These are phyloP conservation scores for Tachina grossa DNA, from an alignment of 2,888 invertebrate genomes.

Conservation along the genomic window DNA sequence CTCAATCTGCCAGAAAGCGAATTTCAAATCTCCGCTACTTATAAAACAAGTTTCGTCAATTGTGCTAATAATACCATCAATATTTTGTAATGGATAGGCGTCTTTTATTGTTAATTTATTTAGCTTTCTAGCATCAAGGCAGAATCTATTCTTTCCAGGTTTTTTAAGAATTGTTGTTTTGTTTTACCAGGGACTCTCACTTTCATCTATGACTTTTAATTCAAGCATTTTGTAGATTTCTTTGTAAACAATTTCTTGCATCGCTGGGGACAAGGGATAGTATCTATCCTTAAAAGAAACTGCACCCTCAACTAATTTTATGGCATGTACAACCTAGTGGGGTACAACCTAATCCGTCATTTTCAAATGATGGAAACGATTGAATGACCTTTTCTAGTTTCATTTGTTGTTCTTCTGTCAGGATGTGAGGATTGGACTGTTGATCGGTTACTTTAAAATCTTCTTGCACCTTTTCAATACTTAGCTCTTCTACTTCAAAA, in stretches of 20 bases:
- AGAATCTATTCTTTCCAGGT: background rate
- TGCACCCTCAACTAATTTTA: background rate
- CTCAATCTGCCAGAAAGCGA: background rate
- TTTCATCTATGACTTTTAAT: background rate
- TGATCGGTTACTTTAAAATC: background rate
- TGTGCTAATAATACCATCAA: too few species aligned
- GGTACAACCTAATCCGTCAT: background rate
- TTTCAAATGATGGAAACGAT: background rate
- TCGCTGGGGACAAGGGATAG: constrained; percentile 61
- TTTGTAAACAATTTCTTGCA: constrained; percentile 56
- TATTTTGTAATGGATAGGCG: too few species aligned
- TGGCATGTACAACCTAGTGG: background rate
- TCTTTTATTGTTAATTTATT: too few species aligned
- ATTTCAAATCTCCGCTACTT: too few species aligned
- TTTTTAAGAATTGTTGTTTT: background rate
- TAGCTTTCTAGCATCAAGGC: background rate
- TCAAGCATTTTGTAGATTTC: constrained; percentile 76
- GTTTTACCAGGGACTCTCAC: constrained; percentile 20
- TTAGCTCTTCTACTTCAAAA: constrained; percentile 3
- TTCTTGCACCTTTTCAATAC: background rate
- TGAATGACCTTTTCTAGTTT: background rate
- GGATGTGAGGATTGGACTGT: background rate
- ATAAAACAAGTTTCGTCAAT: too few species aligned
- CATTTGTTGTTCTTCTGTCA: constrained; percentile 8
- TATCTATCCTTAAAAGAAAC: constrained; percentile 28